Evolutionary conservation across 2,888 invertebrate species (phyloP), one percentile per base, ranked within the genome.

Genomic region (Gnatocerus cornutus): DNA sequence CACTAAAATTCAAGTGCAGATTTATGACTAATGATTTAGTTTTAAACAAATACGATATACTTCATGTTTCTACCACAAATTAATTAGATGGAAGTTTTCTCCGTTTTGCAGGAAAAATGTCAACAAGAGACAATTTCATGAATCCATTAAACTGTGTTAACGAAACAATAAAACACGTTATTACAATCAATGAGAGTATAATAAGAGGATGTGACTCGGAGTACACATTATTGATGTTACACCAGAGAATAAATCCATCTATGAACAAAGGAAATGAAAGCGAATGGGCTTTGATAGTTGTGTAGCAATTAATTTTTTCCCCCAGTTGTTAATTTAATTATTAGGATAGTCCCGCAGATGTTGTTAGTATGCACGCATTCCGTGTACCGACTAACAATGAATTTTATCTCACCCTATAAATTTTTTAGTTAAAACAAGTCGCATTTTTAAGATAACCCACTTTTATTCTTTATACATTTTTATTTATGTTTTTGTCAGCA

Each of bases 341-440:
- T 58, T 27, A 43, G 59, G 59, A 4, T 5, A 33, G 33, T 8
- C 27, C 14, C 27, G 43, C 21, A 21, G 41, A 39, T 52, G 52
- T 30, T 61, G 61, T 61, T 46, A 27, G 16, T 46, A 53, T 64
- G 62, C 62, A 63, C 43, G 63, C 52, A 41, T 39, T 62, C 39
- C 45, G 63, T 53, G 52, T 43, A 10, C 10, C 10, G 12, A n/a
- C 10, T 39, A 53, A 63, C 63, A 53, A 65, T 33, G 48, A 65
- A 65, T 33, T 65, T 65, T 65, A 65, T 65, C 65, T 56, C 29
- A 10, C 10, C 37, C 55, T 65, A 65, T 65, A 65, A 65, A 65
- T 65, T 65, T 65, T 45, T 33, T 30, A 52, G 12, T 14, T 10
- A 63, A 65, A 56, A 43, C 65, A 46, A 46, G 53, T 12, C 56